Percentiles rank a stretch among this genome's conserved stretches.
These are phyloP conservation scores for Etheostoma nigrum DNA, from an alignment of 2,797 vertebrate species.

Conservation along the genomic window DNA sequence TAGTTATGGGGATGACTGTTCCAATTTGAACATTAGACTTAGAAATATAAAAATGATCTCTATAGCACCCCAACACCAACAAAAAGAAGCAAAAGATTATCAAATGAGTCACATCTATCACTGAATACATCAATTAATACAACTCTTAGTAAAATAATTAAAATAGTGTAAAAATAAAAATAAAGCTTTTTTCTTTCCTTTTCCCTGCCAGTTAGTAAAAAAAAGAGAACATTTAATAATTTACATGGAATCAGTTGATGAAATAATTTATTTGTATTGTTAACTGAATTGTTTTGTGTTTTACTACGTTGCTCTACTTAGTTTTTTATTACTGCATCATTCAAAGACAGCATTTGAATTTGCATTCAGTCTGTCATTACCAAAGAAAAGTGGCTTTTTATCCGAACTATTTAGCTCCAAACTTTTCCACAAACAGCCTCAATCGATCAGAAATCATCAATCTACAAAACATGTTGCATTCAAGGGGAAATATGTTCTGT, in stretches of 20 bases:
- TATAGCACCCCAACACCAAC: not conserved
- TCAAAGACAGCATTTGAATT: not conserved
- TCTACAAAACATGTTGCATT: not conserved
- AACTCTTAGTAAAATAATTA: not conserved
- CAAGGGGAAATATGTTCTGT: not conserved
- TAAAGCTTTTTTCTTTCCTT: not conserved
- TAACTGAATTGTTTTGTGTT: conserved; percentile 13
- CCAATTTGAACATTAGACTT: not conserved
- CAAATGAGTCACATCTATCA: not conserved
- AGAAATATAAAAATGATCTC: too few relatives aligned
- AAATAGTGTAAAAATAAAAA: not conserved
- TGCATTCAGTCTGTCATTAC: not conserved
- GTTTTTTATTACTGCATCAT: not conserved
- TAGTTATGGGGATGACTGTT: not conserved
- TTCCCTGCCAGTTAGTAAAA: not conserved
- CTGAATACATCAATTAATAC: not conserved
- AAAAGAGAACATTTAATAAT: not conserved
- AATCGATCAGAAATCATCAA: not conserved
- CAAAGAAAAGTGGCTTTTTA: not conserved
- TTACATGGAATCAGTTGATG: not conserved
- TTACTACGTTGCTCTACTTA: not conserved
- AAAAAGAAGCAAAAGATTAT: not conserved
- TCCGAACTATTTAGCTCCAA: not conserved
- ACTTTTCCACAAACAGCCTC: not conserved
- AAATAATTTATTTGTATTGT: not conserved